A percentile compares a stretch with the other conserved stretches of the same genome.
These are phyloP conservation scores for Toxotes jaculatrix DNA, from an alignment of 2,113 vertebrate genomes.

Conservation along the genomic window DNA sequence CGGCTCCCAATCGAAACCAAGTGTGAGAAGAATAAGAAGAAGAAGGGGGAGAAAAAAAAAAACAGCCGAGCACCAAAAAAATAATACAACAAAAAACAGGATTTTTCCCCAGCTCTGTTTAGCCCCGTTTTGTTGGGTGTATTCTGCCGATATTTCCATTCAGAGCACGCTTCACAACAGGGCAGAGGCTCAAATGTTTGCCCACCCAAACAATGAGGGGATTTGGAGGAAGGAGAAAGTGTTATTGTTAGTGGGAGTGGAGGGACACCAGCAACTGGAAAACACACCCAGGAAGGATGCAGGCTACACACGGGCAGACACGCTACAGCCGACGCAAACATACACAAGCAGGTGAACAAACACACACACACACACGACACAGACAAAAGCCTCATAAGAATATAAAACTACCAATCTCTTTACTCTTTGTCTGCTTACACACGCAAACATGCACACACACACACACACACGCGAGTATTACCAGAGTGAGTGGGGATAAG, in stretches of 20 bases:
- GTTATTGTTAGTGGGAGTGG: slow-evolving; percentile 59
- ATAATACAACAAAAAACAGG: slow-evolving; percentile 8
- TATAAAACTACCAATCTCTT: slow-evolving; percentile 29
- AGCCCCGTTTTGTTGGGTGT: slow-evolving; percentile 22
- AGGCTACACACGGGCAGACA: slow-evolving; percentile 33
- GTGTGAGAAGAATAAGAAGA: slow-evolving; percentile 39
- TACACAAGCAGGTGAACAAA: slow-evolving; percentile 40
- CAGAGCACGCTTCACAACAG: slow-evolving; percentile 60
- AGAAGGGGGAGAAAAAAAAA: background rate
- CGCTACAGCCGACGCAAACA: slow-evolving; percentile 51
- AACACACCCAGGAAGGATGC: slow-evolving; percentile 49
- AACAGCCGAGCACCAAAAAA: background rate
- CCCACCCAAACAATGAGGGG: slow-evolving; percentile 75
- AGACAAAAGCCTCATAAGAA: slow-evolving; percentile 49
- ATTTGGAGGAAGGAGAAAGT: slow-evolving; percentile 69
- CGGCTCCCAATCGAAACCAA: slow-evolving; percentile 62
- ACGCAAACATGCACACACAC: slow-evolving; percentile 25
- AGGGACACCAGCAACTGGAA: slow-evolving; percentile 52
- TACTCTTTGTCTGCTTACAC: slow-evolving; percentile 49
- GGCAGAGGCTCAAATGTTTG: slow-evolving; percentile 67
- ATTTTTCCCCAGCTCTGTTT: slow-evolving; percentile 46
- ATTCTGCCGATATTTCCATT: slow-evolving; percentile 63
- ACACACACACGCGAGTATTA: slow-evolving; percentile 45
- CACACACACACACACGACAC: slow-evolving; percentile 23
- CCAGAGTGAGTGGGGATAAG: slow-evolving; percentile 34